These are phyloP conservation scores for Halyomorpha halys DNA, from an alignment of 1,140 invertebrate genomes.

Conservation along the genomic window DNA sequence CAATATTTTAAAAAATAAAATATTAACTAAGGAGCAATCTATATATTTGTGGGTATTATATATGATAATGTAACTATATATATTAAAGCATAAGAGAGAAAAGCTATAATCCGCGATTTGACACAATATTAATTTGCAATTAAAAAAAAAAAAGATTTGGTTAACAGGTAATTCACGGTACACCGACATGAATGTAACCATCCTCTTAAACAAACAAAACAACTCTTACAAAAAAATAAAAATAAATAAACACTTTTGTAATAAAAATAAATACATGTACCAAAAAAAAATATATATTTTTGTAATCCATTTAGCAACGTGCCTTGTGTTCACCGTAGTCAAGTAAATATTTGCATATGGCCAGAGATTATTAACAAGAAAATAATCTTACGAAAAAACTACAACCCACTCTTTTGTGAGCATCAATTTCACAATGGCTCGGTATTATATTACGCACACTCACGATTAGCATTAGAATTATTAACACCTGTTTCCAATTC, in stretches of 20 bases:
- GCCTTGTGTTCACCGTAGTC: constrained; percentile 9
- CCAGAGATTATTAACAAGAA: neutral
- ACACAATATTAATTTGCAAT: neutral
- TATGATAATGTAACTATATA: constrained; percentile 6
- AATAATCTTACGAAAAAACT: neutral
- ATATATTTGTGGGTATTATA: constrained; percentile 2
- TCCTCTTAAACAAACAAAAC: neutral
- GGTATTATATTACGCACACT: neutral
- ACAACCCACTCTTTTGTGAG: constrained; percentile 17
- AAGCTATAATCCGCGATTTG: neutral
- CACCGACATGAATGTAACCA: constrained; percentile 18
- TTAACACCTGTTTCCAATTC: constrained; percentile 14
- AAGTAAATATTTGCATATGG: constrained; percentile 1
- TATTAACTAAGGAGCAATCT: constrained; percentile 4
- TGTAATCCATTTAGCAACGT: neutral
- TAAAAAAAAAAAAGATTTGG: no score
- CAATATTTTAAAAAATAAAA: constrained; percentile 8
- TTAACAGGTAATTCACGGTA: constrained; percentile 4
- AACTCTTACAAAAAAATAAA: neutral
- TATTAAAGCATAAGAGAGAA: neutral
- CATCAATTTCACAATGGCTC: constrained; percentile 18
- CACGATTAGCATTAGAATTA: constrained; percentile 8
- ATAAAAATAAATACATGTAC: constrained; percentile 4
- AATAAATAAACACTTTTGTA: constrained; percentile 4
- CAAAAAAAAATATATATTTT: neutral